Evolutionary conservation across 1,140 invertebrate species (phyloP).

Genomic region (Ectropis grisescens): DNA sequence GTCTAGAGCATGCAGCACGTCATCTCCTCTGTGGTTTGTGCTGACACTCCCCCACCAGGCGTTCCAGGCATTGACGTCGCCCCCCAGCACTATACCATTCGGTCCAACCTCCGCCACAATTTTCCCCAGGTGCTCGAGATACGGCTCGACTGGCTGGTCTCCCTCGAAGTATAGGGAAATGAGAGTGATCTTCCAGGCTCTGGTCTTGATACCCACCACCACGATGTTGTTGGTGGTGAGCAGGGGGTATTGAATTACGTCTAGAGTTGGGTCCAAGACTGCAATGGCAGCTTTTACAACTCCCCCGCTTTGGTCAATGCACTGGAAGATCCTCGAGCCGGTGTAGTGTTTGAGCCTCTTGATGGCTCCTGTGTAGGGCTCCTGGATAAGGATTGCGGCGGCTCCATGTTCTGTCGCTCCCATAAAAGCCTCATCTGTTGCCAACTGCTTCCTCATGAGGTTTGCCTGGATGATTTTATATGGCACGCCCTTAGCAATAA

Average conservation of each 20-base stretch:
- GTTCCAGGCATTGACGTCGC: slow-evolving; percentile 15
- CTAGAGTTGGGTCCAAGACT: slow-evolving; percentile 3
- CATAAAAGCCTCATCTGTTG: slow-evolving; percentile 4
- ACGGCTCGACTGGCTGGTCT: slow-evolving; percentile 2
- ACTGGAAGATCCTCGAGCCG: slow-evolving; percentile 6
- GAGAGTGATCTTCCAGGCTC: slow-evolving; percentile 3
- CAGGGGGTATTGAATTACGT: slow-evolving; percentile 2
- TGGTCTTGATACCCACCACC: slow-evolving; percentile 5
- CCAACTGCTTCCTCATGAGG: no score
- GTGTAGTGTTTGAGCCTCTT: background rate
- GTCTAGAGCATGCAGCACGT: slow-evolving; percentile 2
- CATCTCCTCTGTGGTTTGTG: slow-evolving; percentile 10
- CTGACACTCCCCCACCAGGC: slow-evolving; percentile 13
- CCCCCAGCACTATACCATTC: slow-evolving; percentile 7
- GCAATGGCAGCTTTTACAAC: slow-evolving; percentile 8
- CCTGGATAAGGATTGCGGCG: background rate
- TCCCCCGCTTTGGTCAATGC: background rate
- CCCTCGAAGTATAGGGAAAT: slow-evolving; percentile 12
- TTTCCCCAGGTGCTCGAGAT: slow-evolving; percentile 5
- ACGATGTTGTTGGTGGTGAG: slow-evolving; percentile 11
- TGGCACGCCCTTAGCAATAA: slow-evolving; percentile 4
- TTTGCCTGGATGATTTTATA: no score
- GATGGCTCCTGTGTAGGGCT: slow-evolving; percentile 1
- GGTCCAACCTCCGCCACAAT: background rate
- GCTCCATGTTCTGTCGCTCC: background rate